These are phyloP conservation scores for Myiotriccus ornatus DNA, from an alignment of 2,797 vertebrate genomes.

Conservation along the genomic window DNA sequence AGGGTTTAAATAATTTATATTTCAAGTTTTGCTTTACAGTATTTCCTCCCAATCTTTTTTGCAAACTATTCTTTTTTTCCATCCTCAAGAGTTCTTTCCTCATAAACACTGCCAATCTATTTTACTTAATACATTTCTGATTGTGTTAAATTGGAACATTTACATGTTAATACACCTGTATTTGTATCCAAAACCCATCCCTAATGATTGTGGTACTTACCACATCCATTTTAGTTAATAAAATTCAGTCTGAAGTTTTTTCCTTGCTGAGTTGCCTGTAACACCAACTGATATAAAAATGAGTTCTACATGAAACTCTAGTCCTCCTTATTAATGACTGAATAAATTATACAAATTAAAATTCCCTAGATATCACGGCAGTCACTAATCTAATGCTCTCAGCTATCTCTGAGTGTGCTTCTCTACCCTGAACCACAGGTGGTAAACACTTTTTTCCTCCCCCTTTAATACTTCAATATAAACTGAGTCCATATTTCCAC, in stretches of 20 bases:
- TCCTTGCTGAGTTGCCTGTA: constrained; percentile 47
- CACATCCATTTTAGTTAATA: constrained; percentile 51
- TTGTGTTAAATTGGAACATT: constrained; percentile 48
- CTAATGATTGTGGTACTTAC: constrained; percentile 23
- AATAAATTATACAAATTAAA: constrained; percentile 68
- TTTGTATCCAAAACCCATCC: constrained; percentile 48
- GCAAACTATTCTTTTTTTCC: neutral
- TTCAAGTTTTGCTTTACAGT: neutral
- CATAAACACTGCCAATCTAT: constrained; percentile 52
- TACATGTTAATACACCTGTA: constrained; percentile 58
- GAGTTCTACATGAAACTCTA: constrained; percentile 32
- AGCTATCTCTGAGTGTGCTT: constrained; percentile 39
- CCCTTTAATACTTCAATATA: constrained; percentile 31
- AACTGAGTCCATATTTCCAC: constrained; percentile 21
- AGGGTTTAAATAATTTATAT: constrained; percentile 29
- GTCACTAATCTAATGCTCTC: constrained; percentile 57
- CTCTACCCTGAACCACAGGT: constrained; percentile 37
- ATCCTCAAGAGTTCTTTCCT: constrained; percentile 11
- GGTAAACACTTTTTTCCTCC: constrained; percentile 40
- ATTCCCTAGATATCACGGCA: constrained; percentile 48
- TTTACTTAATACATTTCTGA: constrained; percentile 48
- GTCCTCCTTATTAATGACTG: constrained; percentile 46
- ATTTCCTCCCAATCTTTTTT: neutral
- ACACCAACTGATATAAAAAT: constrained; percentile 56
- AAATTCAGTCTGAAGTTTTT: constrained; percentile 56